Conservation (phyloP, 2,797 vertebrate species). For the Thunnus albacares region DNA sequence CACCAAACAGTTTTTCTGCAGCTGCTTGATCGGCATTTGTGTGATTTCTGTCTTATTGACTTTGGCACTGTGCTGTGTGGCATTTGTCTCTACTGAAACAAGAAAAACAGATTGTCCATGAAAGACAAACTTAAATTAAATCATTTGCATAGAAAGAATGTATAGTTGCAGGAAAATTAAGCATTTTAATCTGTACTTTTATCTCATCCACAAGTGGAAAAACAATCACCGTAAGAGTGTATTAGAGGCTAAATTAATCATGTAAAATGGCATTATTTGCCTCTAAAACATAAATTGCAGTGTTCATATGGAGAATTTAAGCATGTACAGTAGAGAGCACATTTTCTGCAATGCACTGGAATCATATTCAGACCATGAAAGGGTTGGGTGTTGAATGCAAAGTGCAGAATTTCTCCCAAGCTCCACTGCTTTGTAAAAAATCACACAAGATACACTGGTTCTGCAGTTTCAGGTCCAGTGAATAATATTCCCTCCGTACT, state of each 20-base stretch:
- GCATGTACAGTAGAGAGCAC: conserved; percentile 19
- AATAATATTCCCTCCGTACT: conserved; percentile 28
- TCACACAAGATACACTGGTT: conserved; percentile 28
- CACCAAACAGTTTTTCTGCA: conserved; percentile 68
- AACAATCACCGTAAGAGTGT: not conserved
- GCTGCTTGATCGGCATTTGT: conserved; percentile 69
- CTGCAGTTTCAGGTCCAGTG: conserved; percentile 27
- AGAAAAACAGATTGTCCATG: conserved; percentile 28
- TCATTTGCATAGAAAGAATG: not conserved
- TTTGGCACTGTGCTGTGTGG: conserved; percentile 1
- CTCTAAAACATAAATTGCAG: conserved; percentile 17
- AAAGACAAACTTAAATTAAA: conserved; percentile 9
- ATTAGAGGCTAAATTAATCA: conserved; percentile 20
- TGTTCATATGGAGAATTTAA: conserved; percentile 22
- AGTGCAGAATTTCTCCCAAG: conserved; percentile 52
- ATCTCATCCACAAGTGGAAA: not conserved
- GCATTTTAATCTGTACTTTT: conserved; percentile 15
- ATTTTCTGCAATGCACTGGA: conserved; percentile 23
- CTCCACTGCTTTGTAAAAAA: conserved; percentile 45
- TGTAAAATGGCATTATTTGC: conserved; percentile 13
- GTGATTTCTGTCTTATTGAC: conserved; percentile 58
- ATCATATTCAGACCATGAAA: conserved; percentile 42
- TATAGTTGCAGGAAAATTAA: not conserved
- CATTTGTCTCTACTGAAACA: conserved; percentile 24
- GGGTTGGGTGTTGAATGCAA: conserved; percentile 44